Percentiles rank a stretch among this genome's conserved stretches.
Evolutionary conservation across 2,113 vertebrate species (phyloP).

Genomic region (Regulus satrapa): DNA sequence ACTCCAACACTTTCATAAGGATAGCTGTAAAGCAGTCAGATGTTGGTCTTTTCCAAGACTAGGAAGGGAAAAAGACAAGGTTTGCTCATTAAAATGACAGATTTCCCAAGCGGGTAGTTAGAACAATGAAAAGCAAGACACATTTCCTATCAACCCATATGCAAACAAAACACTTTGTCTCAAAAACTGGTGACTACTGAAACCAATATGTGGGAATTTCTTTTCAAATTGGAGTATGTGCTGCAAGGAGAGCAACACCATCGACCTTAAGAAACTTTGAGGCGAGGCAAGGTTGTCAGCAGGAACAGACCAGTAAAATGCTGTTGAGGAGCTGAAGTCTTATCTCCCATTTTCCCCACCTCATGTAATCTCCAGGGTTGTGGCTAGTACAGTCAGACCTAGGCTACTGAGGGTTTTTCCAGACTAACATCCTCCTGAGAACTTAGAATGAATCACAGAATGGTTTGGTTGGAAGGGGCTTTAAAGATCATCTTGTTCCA

Average conservation of each 20-base stretch:
- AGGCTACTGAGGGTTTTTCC: not conserved
- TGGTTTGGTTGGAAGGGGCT: not conserved
- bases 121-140: not conserved
- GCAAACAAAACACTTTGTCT: not conserved
- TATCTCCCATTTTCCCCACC: not conserved
- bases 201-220: not conserved
- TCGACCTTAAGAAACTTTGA: not conserved
- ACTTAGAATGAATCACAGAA: not conserved
- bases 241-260: not conserved
- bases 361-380: not conserved
- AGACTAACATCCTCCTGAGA: not conserved
- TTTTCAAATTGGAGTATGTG: not conserved
- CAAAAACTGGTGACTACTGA: not conserved
- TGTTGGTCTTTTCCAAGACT: not conserved
- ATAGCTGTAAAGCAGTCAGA: not conserved
- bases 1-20: not conserved
- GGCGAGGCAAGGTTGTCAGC: not conserved
- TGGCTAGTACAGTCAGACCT: not conserved
- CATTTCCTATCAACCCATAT: not conserved
- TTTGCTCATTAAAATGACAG: not conserved
- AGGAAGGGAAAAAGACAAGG: not conserved
- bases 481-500: accelerated
- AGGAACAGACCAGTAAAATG: not conserved
- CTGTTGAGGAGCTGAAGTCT: not conserved
- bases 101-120: not conserved